These are phyloP conservation scores for Crotalus viridis DNA, from an alignment of 2,113 vertebrate species.

Conservation along the genomic window DNA sequence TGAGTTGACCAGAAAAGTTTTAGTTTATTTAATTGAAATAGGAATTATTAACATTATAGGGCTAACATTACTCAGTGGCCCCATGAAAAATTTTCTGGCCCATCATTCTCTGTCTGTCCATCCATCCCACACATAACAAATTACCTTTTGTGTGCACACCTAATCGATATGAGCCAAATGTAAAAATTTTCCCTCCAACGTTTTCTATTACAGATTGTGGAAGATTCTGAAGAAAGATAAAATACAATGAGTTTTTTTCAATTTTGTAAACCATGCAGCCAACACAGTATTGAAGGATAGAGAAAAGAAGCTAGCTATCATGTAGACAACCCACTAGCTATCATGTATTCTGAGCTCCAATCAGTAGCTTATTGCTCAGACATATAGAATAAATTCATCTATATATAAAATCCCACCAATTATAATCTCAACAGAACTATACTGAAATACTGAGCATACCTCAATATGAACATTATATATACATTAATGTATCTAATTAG, in stretches of 20 bases:
- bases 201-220: constrained; percentile 84
- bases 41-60: not conserved
- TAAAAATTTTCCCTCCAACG: constrained; percentile 90
- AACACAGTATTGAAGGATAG: not conserved
- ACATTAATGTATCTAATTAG: not conserved
- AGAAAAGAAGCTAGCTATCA: not conserved
- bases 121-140: not conserved
- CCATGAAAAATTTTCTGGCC: not conserved
- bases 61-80: not conserved
- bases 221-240: constrained; percentile 78
- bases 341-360: not conserved
- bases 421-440: not conserved
- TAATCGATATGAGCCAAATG: constrained; percentile 89
- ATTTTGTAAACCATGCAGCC: constrained; percentile 18
- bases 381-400: not conserved
- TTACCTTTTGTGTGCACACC: constrained; percentile 90
- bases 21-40: not conserved
- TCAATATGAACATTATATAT: not conserved
- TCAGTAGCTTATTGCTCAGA: not conserved
- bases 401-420: not conserved
- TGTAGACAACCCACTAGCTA: not conserved
- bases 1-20: not conserved
- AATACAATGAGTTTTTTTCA: constrained; percentile 32
- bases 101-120: not conserved
- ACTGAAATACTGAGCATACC: not conserved